Evolutionary conservation across 2,113 vertebrate genomes (phyloP), one percentile per base, ranked within the genome.

Genomic region (Corydoras sp.): DNA sequence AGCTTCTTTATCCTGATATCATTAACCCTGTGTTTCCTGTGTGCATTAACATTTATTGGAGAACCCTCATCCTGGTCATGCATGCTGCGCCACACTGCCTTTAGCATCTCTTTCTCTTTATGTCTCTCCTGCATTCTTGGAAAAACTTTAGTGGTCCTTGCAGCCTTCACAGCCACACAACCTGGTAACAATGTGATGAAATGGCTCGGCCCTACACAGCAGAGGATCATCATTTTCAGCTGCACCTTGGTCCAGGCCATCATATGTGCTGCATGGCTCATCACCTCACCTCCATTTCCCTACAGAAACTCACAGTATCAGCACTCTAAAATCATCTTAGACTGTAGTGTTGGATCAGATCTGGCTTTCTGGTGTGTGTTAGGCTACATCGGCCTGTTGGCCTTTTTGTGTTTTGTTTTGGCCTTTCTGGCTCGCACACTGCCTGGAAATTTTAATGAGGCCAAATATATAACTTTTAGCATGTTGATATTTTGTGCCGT

Each of bases 401-500:
- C 86, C 3, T 68, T 76, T 59, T 76, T 86, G 53, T 83, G 80
- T 59, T 83, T 83, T 65, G 30, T 82, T 62, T 62, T 82, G 11
- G 82, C 82, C 61, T 77, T 82, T 63, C 56, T 83, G 50, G 86
- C 84, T 14, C 81, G 86, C 0, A 89, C 86, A 53, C 75, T 91
- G 6, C 88, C 88, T 0, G 86, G 88, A 76, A 90, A 88, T 48
- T 90, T 91, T 32, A 91, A 90, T 11, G 89, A 91, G 56, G 89
- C 88, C 29, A 89, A 89, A 77, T 87, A 83, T 2, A 91, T 91
- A 48, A 90, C 89, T 5, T 91, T 90, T 14, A 91, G 89, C 80
- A 91, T 89, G 89, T 35, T 90, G 76, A 89, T 89, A 73, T 88
- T 89, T 79, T 90, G 86, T 75, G 82, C 86, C 3, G 89, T 90